These are phyloP conservation scores for Zosterops lateralis DNA, from an alignment of 2,113 vertebrate species.

Conservation along the genomic window DNA sequence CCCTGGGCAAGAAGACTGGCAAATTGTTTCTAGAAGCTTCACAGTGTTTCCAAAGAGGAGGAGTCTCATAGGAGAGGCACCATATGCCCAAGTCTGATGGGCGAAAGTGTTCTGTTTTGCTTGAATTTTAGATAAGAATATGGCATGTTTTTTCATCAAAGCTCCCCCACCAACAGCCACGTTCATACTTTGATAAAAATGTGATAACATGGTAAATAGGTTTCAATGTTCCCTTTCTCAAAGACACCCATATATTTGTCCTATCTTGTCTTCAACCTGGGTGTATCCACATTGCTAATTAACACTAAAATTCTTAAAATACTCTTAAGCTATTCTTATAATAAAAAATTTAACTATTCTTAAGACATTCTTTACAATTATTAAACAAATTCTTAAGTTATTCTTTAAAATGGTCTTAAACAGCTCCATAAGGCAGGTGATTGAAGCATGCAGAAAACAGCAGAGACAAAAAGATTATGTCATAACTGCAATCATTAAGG, in stretches of 20 bases:
- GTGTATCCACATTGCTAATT: background rate
- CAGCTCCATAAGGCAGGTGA: background rate
- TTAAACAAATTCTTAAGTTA: background rate
- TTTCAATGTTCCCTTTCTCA: background rate
- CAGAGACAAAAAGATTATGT: background rate
- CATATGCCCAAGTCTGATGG: background rate
- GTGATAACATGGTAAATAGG: background rate
- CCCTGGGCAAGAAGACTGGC: rapidly evolving
- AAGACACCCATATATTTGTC: background rate
- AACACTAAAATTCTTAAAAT: background rate
- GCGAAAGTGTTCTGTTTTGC: background rate
- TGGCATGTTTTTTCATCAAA: background rate
- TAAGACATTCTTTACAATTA: background rate
- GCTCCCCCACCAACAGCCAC: background rate
- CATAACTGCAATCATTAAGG: background rate
- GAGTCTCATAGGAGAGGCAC: background rate
- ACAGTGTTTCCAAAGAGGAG: background rate
- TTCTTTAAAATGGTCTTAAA: background rate
- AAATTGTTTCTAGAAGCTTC: background rate
- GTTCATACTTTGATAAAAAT: background rate
- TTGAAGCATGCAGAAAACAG: background rate
- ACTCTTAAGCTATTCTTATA: background rate
- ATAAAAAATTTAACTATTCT: background rate
- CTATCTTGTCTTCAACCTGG: background rate
- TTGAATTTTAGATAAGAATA: background rate